Base-by-base conservation (phyloP, 2,113 vertebrate genomes). In the Aleadryas rufinucha region DNA sequence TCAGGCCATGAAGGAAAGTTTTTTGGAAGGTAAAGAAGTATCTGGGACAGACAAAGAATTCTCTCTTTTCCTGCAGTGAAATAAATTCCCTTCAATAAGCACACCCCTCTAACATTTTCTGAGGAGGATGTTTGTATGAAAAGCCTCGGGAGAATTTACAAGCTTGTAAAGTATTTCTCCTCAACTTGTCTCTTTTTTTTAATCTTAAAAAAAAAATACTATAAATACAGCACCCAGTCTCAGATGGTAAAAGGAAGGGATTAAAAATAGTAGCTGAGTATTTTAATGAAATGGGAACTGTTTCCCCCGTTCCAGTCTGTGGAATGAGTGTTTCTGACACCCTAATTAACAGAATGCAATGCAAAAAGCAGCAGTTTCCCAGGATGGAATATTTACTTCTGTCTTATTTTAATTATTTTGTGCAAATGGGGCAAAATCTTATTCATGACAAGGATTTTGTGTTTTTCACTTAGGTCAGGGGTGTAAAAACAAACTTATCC, bases 91-190 rank as follows among this genome's bases (percentile, higher is more conserved):
- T 66, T 92, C 47, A 13, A 84, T 10, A 86, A 70, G 16, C 84
- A 71, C 59, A 60, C n/a, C 47, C 61, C 52, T 50, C 75, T 33
- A 53, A 23, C 19, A 24, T 63, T 86, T 68, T 87, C n/a, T 37
- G 26, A 77, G 78, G 15, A 75, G 13, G 56, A 54, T 16, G 57
- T 78, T 94, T 87, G 4, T 31, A 27, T 41, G 35, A 84, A 81
- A 95, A 94, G 6, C 68, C 85, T 56, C 47, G 6, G 5, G 85
- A 97, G 90, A 95, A 75, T 87, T 84, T 71, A 78, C 28, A 89
- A 77, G 42, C 69, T 74, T 92, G 71, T 75, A 60, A 77, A 90
- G 41, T 41, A 84, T 84, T 83, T 77, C 71, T 61, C 41, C 39
- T 60, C 56, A 52, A 24, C 35, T 74, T 65, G 33, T 4, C n/a